Evolutionary conservation across 2,888 invertebrate genomes (phyloP).

Genomic region (Trypoxylon attenuatum): DNA sequence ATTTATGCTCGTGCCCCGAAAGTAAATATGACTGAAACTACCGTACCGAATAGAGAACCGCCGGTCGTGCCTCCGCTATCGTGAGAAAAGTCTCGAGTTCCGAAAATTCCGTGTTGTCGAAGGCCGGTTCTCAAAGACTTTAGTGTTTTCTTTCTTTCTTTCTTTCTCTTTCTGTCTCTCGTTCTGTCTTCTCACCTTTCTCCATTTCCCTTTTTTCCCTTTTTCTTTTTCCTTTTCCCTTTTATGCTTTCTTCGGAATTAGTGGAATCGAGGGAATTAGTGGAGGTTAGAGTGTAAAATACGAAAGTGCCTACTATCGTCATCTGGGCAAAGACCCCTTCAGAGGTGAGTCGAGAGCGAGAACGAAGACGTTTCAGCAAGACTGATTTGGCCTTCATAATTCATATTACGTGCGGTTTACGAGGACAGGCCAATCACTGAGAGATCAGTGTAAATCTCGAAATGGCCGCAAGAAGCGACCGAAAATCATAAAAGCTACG

Average conservation of each 20-base stretch:
- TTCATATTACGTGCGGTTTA: constrained; percentile 27
- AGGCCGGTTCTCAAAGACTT: constrained; percentile 8
- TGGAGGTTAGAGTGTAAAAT: too few species aligned
- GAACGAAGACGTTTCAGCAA: constrained; percentile 48
- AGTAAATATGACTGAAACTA: constrained; percentile 47
- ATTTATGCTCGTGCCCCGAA: constrained; percentile 61
- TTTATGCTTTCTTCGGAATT: too few species aligned
- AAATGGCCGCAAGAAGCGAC: constrained; percentile 41
- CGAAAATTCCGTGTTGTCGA: background rate
- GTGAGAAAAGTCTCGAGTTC: constrained; percentile 34
- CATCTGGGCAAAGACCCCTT: too few species aligned
- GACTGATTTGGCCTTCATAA: constrained; percentile 44
- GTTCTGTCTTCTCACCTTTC: too few species aligned
- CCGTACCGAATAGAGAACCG: constrained; percentile 24
- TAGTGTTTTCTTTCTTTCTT: too few species aligned
- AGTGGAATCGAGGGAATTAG: too few species aligned
- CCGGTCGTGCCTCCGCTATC: constrained; percentile 31
- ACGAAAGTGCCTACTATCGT: too few species aligned
- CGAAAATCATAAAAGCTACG: constrained; percentile 49
- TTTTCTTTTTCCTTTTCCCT: too few species aligned
- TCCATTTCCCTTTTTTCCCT: too few species aligned
- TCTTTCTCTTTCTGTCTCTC: too few species aligned
- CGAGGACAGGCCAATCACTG: background rate
- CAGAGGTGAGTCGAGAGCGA: constrained; percentile 9
- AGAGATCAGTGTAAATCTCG: constrained; percentile 41